Conservation (phyloP, 2,888 invertebrate genomes). For the Drosophila eohydei region DNA sequence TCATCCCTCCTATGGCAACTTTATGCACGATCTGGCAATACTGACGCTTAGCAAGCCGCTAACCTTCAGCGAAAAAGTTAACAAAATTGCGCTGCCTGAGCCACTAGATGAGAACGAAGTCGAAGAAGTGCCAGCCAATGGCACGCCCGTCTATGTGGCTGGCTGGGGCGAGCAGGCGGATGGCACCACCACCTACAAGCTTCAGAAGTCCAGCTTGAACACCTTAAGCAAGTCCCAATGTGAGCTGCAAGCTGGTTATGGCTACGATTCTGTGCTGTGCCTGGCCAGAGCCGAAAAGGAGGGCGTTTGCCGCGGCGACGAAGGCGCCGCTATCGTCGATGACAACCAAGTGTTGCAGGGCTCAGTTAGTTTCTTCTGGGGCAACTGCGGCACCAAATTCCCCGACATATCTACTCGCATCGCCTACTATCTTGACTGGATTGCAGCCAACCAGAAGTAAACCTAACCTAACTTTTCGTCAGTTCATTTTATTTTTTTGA, state of each 20-base stretch:
- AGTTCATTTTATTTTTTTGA: conserved; percentile 37
- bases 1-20: conserved; percentile 79
- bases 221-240: conserved; percentile 65
- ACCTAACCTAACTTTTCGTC: neutral
- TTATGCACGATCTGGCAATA: conserved; percentile 80
- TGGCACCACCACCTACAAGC: conserved; percentile 66
- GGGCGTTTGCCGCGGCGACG: conserved; percentile 82
- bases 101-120: conserved; percentile 17
- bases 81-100: conserved; percentile 60
- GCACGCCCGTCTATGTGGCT: conserved; percentile 67
- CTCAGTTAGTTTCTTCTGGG: conserved; percentile 75
- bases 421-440: conserved; percentile 75
- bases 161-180: conserved; percentile 80
- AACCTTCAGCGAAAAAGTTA: conserved; percentile 55
- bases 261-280: conserved; percentile 75
- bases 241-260: conserved; percentile 71
- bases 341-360: conserved; percentile 70
- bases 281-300: conserved; percentile 65
- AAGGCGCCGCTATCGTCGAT: conserved; percentile 78
- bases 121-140: conserved; percentile 50
- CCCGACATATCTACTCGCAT: conserved; percentile 80
- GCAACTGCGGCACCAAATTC: conserved; percentile 76
- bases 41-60: conserved; percentile 60
- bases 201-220: conserved; percentile 74
- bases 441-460: conserved; percentile 47